Base-by-base conservation (phyloP, 2,113 vertebrate species). In the Acrocephalus arundinaceus region DNA sequence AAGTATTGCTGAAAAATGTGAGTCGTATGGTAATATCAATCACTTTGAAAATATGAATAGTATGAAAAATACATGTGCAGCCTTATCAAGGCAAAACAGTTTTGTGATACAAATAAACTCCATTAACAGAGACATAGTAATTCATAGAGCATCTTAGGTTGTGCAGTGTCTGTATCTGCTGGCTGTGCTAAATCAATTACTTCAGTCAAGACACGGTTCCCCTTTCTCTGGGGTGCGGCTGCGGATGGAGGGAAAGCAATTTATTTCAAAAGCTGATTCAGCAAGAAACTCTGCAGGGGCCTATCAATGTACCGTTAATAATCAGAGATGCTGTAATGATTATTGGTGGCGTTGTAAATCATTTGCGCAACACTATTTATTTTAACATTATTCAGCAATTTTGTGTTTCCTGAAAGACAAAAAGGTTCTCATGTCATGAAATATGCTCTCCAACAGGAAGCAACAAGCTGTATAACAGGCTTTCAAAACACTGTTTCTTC, bases 201-300 rank as follows among this genome's bases (percentile, higher is more conserved):
- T 78, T 91, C 91, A 90, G 92, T 85, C 74, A 89, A 93, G 90
- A 77, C 80, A 91, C 2, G n/a, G 67, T 63, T 95, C 65, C 66
- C 46, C 76, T 75, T 94, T 82, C 82, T 57, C 82, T 76, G 86
- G 91, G 74, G 49, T 66, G 74, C 2, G 41, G 66, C 94, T 54
- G 78, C 0, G 9, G 90, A 95, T 46, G 65, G 86, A 97, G 23
- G 80, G 57, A 94, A 97, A 93, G 58, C 85, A 94, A 96, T 97
- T 95, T 94, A 95, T 94, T 97, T 87, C 92, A 90, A 94, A 96
- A 89, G 96, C 93, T 95, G 97, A 71, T 96, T 97, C 87, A 96
- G 85, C 90, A 94, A 83, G 88, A 94, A 84, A 84, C 67, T 93
- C 83, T 91, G 94, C 58, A 91, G 72, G 94, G 87, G 79, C 62